phyloP scores from a whole-genome alignment of 2,113 vertebrate species.

The Saimiri boliviensis region DNA sequence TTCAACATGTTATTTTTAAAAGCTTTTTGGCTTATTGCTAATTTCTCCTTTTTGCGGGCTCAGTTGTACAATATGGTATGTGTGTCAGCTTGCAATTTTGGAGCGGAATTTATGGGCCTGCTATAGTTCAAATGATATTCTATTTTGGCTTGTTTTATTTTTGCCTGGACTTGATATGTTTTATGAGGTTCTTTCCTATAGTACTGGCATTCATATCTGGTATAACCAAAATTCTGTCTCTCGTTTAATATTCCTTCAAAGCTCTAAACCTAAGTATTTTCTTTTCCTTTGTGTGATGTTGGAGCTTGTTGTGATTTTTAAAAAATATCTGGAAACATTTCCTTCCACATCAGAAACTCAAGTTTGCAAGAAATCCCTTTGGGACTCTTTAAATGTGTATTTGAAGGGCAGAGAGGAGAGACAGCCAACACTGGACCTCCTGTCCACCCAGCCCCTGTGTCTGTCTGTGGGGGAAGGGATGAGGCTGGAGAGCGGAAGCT shows the following conservation, averaged over 20 bases:
- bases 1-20: slow-evolving; percentile 81
- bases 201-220: slow-evolving; percentile 82
- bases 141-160: slow-evolving; percentile 85
- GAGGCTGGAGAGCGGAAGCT: neutral
- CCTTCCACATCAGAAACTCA: slow-evolving; percentile 85
- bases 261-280: slow-evolving; percentile 80
- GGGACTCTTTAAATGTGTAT: slow-evolving; percentile 83
- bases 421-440: neutral
- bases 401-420: slow-evolving; percentile 61
- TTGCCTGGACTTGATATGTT: slow-evolving; percentile 82
- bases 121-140: slow-evolving; percentile 85
- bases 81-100: slow-evolving; percentile 82
- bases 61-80: slow-evolving; percentile 84
- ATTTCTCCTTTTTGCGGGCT: slow-evolving; percentile 76
- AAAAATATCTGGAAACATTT: slow-evolving; percentile 84
- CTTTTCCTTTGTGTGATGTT: slow-evolving; percentile 81
- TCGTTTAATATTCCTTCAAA: slow-evolving; percentile 81
- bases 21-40: slow-evolving; percentile 81
- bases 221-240: slow-evolving; percentile 83
- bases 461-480: neutral
- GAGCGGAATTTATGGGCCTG: slow-evolving; percentile 81
- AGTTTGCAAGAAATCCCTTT: slow-evolving; percentile 82
- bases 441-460: neutral
- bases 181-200: slow-evolving; percentile 83
- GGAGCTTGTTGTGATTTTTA: slow-evolving; percentile 67